Conservation (phyloP, 2,797 vertebrate species). For the Falco peregrinus region DNA sequence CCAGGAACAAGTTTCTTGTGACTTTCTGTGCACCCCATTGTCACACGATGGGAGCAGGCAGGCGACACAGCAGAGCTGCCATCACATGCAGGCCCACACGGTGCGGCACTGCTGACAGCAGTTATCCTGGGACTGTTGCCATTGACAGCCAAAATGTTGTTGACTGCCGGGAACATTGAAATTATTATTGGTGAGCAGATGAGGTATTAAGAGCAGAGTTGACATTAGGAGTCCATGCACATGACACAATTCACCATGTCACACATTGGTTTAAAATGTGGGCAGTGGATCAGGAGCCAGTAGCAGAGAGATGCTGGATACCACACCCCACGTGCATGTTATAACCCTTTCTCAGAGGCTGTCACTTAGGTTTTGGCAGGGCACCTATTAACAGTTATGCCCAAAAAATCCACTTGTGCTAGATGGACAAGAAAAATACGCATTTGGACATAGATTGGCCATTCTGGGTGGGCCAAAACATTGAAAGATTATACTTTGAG, state of each 20-base stretch:
- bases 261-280: neutral
- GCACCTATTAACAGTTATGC: neutral
- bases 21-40: neutral
- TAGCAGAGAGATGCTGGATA: neutral
- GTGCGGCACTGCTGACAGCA: neutral
- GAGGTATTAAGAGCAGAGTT: neutral
- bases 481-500: neutral
- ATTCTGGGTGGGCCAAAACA: neutral
- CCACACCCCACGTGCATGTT: accelerated
- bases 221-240: neutral
- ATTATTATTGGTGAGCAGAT: neutral
- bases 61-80: neutral
- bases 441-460: neutral
- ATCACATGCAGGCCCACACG: neutral
- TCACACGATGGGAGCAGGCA: conserved; percentile 10
- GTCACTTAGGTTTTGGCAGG: accelerated
- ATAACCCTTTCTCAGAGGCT: neutral
- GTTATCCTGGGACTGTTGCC: conserved; percentile 3
- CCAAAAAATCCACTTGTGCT: neutral
- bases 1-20: conserved; percentile 47
- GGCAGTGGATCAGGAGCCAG: neutral
- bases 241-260: neutral
- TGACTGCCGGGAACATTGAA: neutral
- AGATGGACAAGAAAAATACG: neutral
- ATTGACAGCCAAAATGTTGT: neutral